These are phyloP conservation scores for Apantesis nais DNA, from an alignment of 2,888 invertebrate genomes.

Conservation along the genomic window DNA sequence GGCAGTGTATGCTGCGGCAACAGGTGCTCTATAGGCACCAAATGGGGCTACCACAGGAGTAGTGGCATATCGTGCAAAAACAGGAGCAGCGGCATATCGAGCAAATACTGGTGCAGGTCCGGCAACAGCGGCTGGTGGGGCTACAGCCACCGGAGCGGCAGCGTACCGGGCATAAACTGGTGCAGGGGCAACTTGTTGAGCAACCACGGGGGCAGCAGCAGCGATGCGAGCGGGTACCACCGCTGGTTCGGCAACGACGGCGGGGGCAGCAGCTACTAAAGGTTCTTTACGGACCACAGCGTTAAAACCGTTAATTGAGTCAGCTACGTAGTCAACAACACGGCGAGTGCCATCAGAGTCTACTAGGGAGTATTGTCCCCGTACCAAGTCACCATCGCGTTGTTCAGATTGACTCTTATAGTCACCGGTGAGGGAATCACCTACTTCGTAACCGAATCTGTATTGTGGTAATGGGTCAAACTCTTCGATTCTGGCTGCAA, in stretches of 20 bases:
- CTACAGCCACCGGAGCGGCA: constrained; percentile 24
- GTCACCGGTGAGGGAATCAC: constrained; percentile 73
- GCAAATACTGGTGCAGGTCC: constrained; percentile 36
- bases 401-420: constrained; percentile 78
- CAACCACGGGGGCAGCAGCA: constrained; percentile 37
- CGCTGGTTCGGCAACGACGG: constrained; percentile 36
- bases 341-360: constrained; percentile 76
- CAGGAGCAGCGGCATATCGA: constrained; percentile 29
- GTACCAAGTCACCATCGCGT: constrained; percentile 82
- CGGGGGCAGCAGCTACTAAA: constrained; percentile 45
- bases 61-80: constrained; percentile 30
- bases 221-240: constrained; percentile 34
- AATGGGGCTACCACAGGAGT: constrained; percentile 33
- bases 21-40: constrained; percentile 47
- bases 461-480: constrained; percentile 87
- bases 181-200: constrained; percentile 29
- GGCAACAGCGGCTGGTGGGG: constrained; percentile 35
- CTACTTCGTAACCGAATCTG: constrained; percentile 73
- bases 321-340: constrained; percentile 71
- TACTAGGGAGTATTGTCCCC: constrained; percentile 71
- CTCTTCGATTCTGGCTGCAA: constrained; percentile 66
- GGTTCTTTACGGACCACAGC: constrained; percentile 73
- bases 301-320: constrained; percentile 73
- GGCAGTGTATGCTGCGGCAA: constrained; percentile 29
- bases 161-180: constrained; percentile 20